A percentile compares a stretch with the other conserved stretches of the same genome.
These are phyloP conservation scores for Bradynema listronoti DNA, from an alignment of 1,140 invertebrate genomes.

Conservation along the genomic window DNA sequence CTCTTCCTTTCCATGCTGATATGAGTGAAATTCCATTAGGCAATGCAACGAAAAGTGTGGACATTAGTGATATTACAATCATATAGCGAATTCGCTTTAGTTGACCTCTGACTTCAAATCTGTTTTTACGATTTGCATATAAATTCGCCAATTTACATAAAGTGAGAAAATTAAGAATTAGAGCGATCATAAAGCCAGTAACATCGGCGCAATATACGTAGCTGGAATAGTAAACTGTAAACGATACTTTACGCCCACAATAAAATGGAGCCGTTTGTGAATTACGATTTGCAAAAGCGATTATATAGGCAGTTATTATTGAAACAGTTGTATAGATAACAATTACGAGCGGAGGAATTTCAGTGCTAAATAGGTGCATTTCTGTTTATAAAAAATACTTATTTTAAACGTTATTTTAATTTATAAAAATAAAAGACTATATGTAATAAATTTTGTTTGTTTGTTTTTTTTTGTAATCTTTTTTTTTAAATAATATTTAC, in stretches of 20 bases:
- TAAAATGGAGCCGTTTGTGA: constrained; percentile 15
- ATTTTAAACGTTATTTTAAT: background rate
- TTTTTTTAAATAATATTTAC: constrained; percentile 14
- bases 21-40: constrained; percentile 31
- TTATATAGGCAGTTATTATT: constrained; percentile 15
- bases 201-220: constrained; percentile 31
- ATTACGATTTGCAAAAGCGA: constrained; percentile 20
- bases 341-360: constrained; percentile 16
- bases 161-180: constrained; percentile 15
- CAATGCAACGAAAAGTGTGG: constrained; percentile 31
- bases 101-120: constrained; percentile 29
- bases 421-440: background rate
- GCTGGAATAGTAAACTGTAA: constrained; percentile 29
- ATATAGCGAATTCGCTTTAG: constrained; percentile 27
- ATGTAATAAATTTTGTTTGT: background rate
- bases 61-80: constrained; percentile 34
- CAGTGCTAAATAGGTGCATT: constrained; percentile 12
- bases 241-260: constrained; percentile 32
- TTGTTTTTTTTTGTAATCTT: background rate
- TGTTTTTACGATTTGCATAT: constrained; percentile 29
- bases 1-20: constrained; percentile 31
- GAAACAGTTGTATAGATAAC: constrained; percentile 29
- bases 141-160: constrained; percentile 7
- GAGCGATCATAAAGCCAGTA: constrained; percentile 26
- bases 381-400: background rate